Conservation (phyloP, 2,888 invertebrate genomes). For the Philonicus albiceps region DNA sequence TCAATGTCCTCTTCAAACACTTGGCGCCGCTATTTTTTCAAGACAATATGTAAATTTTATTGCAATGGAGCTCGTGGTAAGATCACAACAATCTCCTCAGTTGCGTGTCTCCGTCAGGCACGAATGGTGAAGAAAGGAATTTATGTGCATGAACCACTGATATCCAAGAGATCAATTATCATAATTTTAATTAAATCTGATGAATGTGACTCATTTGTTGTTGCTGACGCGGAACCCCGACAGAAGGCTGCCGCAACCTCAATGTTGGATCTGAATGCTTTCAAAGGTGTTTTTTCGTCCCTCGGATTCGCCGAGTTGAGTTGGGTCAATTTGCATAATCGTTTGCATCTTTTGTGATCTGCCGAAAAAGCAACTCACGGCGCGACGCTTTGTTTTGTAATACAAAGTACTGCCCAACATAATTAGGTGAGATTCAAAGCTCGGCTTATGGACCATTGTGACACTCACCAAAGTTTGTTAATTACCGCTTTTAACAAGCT, state of each 20-base stretch:
- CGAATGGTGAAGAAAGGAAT: neutral
- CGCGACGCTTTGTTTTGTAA: neutral
- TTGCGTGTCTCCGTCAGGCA: neutral
- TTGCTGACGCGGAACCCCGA: neutral
- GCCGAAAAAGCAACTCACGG: neutral
- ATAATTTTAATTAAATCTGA: neutral
- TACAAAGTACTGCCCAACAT: neutral
- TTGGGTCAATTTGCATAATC: neutral
- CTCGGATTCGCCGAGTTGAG: neutral
- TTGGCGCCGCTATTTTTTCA: neutral
- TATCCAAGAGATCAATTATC: neutral
- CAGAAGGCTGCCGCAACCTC: neutral
- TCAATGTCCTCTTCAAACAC: neutral
- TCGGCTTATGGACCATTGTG: neutral
- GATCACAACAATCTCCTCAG: neutral
- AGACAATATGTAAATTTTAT: neutral
- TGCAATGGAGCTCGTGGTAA: neutral
- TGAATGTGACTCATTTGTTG: neutral
- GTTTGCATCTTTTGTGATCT: neutral
- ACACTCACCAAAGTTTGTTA: neutral
- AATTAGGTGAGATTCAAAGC: neutral
- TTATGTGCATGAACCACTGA: neutral
- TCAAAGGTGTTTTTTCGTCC: neutral
- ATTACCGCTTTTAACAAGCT: neutral
- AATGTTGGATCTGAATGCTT: neutral